A percentile compares a stretch with the other conserved stretches of the same genome.
Conservation (phyloP, 2,113 vertebrate species). For the Pseudopipra pipra region DNA sequence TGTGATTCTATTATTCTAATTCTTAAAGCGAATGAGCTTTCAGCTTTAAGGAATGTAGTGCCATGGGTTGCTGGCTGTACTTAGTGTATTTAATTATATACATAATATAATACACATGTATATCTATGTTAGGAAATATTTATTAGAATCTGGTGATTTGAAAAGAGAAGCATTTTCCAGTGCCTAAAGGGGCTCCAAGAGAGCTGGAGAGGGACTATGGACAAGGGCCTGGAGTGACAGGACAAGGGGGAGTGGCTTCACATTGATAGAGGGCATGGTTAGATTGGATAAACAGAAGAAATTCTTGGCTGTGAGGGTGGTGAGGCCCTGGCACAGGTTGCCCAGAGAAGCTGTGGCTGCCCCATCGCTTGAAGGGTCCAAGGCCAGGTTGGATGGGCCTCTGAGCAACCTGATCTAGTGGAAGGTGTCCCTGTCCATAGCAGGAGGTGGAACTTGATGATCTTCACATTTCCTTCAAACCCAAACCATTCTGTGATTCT, state of each 20-base stretch:
- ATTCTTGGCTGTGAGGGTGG: fast-evolving
- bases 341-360: not conserved
- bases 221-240: not conserved
- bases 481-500: not conserved
- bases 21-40: not conserved
- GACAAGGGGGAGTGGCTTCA: not conserved
- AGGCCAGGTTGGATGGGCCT: fast-evolving
- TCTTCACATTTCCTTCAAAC: not conserved
- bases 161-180: not conserved
- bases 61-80: not conserved
- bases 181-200: not conserved
- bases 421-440: fast-evolving
- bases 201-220: no score
- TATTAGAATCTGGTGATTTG: not conserved
- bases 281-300: fast-evolving
- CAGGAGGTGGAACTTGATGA: fast-evolving
- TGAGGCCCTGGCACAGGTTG: fast-evolving
- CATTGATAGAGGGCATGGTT: fast-evolving
- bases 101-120: not conserved
- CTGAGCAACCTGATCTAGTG: fast-evolving
- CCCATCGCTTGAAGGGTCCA: not conserved
- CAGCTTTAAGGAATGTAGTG: not conserved
- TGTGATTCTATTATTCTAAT: not conserved
- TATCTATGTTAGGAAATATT: not conserved
- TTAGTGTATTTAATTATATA: no score